Evolutionary conservation across 2,888 invertebrate genomes (phyloP), one percentile per base, ranked within the genome.

Genomic region (Catotricha subobsoleta): DNA sequence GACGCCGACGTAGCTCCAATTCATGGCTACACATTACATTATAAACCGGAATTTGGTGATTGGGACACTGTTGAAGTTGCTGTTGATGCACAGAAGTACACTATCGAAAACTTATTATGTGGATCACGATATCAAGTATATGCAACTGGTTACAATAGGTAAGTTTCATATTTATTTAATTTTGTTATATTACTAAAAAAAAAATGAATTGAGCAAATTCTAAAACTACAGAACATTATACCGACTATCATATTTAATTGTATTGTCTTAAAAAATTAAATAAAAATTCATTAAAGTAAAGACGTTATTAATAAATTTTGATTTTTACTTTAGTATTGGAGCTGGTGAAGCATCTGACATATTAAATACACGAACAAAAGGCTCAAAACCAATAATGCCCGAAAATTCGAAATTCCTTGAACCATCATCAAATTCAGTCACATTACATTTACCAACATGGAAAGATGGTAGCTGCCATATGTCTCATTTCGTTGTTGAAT

Each of bases 401-500:
- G 81, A 84, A 58, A 90, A 90, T 43, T 77, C 80, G 3, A 77
- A 86, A 58, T 86, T 94, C 60, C 81, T 95, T 58, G 84, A 87
- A 57, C 84, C 88, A 2, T 88, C 88, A 20, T 82, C 87, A n/a
- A 88, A 87, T 47, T 90, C 87, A 50, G 86, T 92, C 39, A 86
- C 86, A 2, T 69, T 95, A 47, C 90, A 91, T 57, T 72, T 95
- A 50, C 82, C 78, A 54, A 81, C 91, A 46, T 95, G 94, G 94
- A 79, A 81, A 44, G 88, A 88, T 59, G 90, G 91, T 42, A 91
- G 92, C 45, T 95, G 94, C 58, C 86, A 90, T 15, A 91, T 95
- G 83, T 73, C 82, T 47, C 87, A 90, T 59, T 94, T 91, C 60
- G 90, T 92, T 47, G 86, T 94, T 39, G 90, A 91, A 64, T 86